Evolutionary conservation across 2,888 invertebrate genomes (phyloP), one percentile per base, ranked within the genome.

Genomic region (Aleiodes testaceus): DNA sequence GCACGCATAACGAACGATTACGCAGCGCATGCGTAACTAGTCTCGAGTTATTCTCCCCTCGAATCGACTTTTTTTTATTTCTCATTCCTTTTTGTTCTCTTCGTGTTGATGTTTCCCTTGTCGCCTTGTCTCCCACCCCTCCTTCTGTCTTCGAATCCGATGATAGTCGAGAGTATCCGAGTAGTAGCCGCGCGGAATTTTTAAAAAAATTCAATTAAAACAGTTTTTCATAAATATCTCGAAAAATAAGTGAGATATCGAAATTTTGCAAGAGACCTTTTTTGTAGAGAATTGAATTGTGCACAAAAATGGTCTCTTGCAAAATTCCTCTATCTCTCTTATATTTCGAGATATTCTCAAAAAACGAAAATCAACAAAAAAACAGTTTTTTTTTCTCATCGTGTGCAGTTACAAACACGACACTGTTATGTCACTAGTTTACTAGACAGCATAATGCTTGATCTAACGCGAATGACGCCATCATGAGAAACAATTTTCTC

Each of bases 1-100:
- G 69, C 76, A 77, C 72, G 73, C 75, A 72, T 78, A 76, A 78
- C 77, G 72, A 77, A 72, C 77, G 74, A 78, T 78, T 78, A 78
- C 74, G 67, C 70, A 69, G 70, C 71, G 73, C 74, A 74, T 74
- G 76, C 77, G 75, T 73, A 75, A 74, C 75, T 72, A 73, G 63
- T 59, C 18, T 59, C 26, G 59, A 61, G 65, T 52, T n/a, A 47
- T 36, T 59, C 52, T 52, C 61, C 36, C 36, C 20, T 53, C 59
- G 47, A 55, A 67, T 67, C 66, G 12, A 63, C 36, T 20, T 42
- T 50, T 20, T 52, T 42, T 53, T 53, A 9, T 66, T n/a, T 36
- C 44, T 9, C 45, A 14, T 44, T 44, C 22, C 45, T 22, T 26
- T 36, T 36, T 36, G 7, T 36, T 36, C 36, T 3, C 7, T 18